Evolutionary conservation across 2,113 vertebrate genomes (phyloP).

Genomic region (Tretioscincus oriximinensis): DNA sequence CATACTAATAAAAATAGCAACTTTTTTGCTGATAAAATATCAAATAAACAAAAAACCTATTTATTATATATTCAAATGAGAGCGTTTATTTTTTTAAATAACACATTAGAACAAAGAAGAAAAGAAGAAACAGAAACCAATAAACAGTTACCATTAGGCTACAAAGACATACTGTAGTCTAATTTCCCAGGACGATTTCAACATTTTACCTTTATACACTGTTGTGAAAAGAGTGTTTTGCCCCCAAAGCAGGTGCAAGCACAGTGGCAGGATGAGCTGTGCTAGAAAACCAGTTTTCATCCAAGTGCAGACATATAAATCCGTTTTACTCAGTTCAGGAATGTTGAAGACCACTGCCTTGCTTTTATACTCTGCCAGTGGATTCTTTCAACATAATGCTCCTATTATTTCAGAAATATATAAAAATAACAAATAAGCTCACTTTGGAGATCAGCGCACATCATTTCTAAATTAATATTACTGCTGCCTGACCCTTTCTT

Average conservation of each 20-base stretch:
- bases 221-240: not conserved
- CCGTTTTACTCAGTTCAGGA: slow-evolving; percentile 15
- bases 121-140: not conserved
- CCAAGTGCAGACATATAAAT: not conserved
- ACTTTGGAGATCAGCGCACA: not conserved
- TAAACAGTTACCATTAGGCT: not conserved
- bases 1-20: too few species aligned
- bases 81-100: too few species aligned
- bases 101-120: too few species aligned
- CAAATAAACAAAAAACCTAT: too few species aligned
- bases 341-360: not conserved
- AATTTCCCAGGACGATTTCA: not conserved
- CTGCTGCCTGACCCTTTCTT: slow-evolving; percentile 1
- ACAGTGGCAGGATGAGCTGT: not conserved
- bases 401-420: slow-evolving; percentile 14
- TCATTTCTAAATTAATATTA: slow-evolving; percentile 8
- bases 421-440: slow-evolving; percentile 20
- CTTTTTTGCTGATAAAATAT: too few species aligned
- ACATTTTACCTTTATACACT: not conserved
- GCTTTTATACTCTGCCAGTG: not conserved
- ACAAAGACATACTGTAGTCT: not conserved
- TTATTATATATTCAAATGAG: too few species aligned
- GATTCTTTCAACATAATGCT: slow-evolving; percentile 12
- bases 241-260: not conserved
- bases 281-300: slow-evolving; percentile 1